Conservation (phyloP, 2,113 vertebrate genomes). For the Meles meles region DNA sequence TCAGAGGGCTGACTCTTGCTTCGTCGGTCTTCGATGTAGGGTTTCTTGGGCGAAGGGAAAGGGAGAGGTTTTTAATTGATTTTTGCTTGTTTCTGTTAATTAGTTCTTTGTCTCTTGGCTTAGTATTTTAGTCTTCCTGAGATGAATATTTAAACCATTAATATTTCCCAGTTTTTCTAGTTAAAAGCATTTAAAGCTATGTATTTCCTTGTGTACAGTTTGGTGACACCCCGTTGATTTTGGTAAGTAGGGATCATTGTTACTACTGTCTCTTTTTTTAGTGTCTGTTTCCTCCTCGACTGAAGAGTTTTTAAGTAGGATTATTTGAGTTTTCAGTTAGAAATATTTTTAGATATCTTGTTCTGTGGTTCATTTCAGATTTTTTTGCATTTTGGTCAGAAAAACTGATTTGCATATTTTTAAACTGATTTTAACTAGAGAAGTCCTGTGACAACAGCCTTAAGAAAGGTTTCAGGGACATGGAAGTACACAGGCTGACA, state of each 20-base stretch:
- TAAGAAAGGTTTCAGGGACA: background rate
- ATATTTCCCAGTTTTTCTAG: background rate
- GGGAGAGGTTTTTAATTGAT: background rate
- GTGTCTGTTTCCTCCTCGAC: background rate
- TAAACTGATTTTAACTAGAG: background rate
- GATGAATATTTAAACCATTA: background rate
- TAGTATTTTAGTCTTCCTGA: background rate
- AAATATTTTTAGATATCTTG: background rate
- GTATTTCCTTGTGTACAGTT: background rate
- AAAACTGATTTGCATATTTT: background rate
- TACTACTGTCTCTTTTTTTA: background rate
- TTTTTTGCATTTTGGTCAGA: background rate
- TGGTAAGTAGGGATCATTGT: background rate
- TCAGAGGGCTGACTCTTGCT: background rate
- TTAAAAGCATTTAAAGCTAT: background rate
- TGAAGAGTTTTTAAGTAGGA: background rate
- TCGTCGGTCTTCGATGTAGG: background rate
- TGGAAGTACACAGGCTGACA: fast-evolving
- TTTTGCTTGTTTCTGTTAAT: background rate
- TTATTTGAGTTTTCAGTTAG: background rate
- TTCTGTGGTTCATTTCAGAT: background rate
- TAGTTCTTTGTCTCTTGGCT: background rate
- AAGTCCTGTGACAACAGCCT: too few species aligned
- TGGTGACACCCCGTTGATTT: fast-evolving
- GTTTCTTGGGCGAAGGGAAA: background rate